These are phyloP conservation scores for Eptesicus fuscus DNA, from an alignment of 2,113 vertebrate species.

Conservation along the genomic window DNA sequence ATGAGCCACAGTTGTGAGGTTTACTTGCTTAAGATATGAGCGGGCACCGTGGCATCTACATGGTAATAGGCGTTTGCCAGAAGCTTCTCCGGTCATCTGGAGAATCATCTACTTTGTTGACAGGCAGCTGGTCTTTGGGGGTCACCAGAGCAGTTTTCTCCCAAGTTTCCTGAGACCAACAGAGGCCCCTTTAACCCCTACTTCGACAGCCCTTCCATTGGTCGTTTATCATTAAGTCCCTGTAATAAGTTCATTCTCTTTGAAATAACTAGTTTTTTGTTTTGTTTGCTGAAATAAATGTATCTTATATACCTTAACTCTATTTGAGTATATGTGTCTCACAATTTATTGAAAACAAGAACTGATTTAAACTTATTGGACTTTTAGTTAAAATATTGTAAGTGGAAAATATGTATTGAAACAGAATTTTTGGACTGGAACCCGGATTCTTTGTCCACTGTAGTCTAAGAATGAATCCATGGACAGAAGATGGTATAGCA, in stretches of 20 bases:
- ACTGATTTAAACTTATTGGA: not conserved
- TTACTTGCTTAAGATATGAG: not conserved
- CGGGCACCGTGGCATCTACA: accelerated
- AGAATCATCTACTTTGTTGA: not conserved
- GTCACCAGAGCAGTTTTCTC: not conserved
- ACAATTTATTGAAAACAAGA: not conserved
- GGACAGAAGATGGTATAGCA: no score
- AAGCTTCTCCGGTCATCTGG: not conserved
- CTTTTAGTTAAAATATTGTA: not conserved
- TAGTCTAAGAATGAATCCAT: no score
- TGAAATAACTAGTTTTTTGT: not conserved
- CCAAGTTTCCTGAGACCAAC: not conserved
- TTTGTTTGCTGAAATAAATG: slow-evolving; percentile 9
- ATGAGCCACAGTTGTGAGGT: not conserved
- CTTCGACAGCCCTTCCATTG: accelerated
- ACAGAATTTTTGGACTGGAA: no score
- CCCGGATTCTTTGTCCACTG: no score
- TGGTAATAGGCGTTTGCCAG: accelerated
- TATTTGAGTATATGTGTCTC: not conserved
- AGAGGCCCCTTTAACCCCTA: not conserved
- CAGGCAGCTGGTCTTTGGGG: accelerated
- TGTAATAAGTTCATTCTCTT: not conserved
- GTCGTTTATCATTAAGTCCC: not conserved
- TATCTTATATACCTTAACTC: not conserved
- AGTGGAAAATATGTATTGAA: not conserved